Base-by-base conservation (phyloP, 1,140 invertebrate genomes). In the Drosophila watanabei region DNA sequence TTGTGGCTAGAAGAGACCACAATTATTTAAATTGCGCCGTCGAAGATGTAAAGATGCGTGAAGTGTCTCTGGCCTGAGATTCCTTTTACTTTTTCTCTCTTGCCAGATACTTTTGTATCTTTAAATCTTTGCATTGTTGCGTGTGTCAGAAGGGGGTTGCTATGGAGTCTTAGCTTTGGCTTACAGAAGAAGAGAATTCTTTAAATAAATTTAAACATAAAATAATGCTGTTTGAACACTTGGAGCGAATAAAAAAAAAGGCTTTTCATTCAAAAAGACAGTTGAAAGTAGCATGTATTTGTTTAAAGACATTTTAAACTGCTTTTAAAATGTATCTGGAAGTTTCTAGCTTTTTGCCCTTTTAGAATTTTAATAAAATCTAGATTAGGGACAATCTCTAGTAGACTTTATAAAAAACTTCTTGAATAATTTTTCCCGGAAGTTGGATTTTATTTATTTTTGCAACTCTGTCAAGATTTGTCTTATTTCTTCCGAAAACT, bases 11-110 rank as follows among this genome's bases (percentile, higher is more conserved):
- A 89, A 83, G 83, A 80, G 80, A 87, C 86, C 87, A 87, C 83
- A 90, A 90, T 90, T 87, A 90, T 91, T 80, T 80, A 83, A 91
- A 82, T 86, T 87, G 69, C 83, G 58, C 73, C 65, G 69, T 54
- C 56, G 76, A 73, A 73, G 68, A 73, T 48, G 24, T 51, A 70
- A 71, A 81, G 78, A 81, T 88, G 85, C 82, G 81, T 84, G 60
- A 62, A 65, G 62, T 52, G 73, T 51, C 28, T 57, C 20, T 39
- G 33, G 52, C 52, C 33, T 64, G 77, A 35, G 39, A 54, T 51
- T 79, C 81, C 85, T 85, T 80, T 89, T 89, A 88, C 85, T 75
- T 89, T 56, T 80, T 52, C 79, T 46, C 58, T 46, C 58, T 49
- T 54, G 39, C 16, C 80, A 76, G 73, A 70, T 60, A 63, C 32